Base-by-base conservation (phyloP, 2,888 invertebrate genomes). In the Standfussiana lucernea region DNA sequence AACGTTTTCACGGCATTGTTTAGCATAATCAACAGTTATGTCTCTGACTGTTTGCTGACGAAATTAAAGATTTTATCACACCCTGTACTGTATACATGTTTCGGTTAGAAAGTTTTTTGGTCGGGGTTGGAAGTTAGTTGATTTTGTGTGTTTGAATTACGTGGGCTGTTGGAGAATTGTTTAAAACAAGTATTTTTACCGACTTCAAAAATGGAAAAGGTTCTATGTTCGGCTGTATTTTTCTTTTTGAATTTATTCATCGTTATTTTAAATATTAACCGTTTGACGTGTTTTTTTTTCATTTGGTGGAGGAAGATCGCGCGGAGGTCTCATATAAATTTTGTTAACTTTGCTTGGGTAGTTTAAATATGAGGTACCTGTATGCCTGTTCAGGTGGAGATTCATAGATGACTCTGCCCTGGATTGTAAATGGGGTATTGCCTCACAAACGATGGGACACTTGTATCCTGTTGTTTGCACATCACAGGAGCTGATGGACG, bases 1-100 rank as follows among this genome's bases (percentile, higher is more conserved):
- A 70, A 42, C 69, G 59, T 85, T 88, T 80, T 42, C 86, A 88
- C 72, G 75, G 71, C 85, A 85, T 90, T 89, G 91, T 91, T 92
- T 90, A 89, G 89, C 91, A 90, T 92, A 91, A 90, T 90, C 91
- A 90, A 89, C 92, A 89, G 87, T 90, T 89, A 86, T 71, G 82
- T 82, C 73, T n/a, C 83, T 79, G 82, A 80, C 86, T 90, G 89
- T 90, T 90, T 89, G 85, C 88, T 79, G 88, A 79, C 85, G 88
- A 85, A 91, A 90, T 91, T 90, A 90, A 91, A 92, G 92, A 91
- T 92, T 86, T 89, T 91, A 92, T 92, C 91, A 74, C 68, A 70
- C 28, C 65, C 75, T 71, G 75, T 82, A 72, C 77, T 75, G 71
- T 47, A n/a, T n/a, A 37, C 59, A 47, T 53, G 56, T 37, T 62